Percentiles rank a stretch among this genome's conserved stretches.
Conservation (phyloP, 2,113 vertebrate genomes). For the Melanocharis versteri region DNA sequence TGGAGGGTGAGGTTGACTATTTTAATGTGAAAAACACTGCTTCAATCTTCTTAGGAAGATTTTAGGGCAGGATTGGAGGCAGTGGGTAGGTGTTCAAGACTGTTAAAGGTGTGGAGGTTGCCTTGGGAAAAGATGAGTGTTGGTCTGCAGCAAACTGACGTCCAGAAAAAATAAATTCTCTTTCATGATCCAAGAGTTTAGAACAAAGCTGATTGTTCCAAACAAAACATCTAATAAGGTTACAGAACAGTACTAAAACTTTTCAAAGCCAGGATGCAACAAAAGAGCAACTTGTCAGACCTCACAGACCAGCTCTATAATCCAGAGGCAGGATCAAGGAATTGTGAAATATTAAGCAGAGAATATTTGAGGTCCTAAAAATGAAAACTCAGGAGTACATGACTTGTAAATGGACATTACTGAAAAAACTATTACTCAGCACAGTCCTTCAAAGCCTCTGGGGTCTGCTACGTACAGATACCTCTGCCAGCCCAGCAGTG, state of each 20-base stretch:
- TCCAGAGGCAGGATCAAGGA: not conserved
- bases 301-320: not conserved
- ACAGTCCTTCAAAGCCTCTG: not conserved
- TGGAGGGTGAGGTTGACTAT: not conserved
- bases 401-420: not conserved
- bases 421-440: not conserved
- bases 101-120: not conserved
- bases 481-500: not conserved
- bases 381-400: not conserved
- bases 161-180: not conserved
- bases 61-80: not conserved
- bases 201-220: not conserved
- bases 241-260: not conserved
- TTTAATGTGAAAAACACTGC: not conserved
- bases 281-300: not conserved
- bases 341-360: not conserved
- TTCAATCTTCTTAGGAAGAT: not conserved
- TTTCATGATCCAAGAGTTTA: not conserved
- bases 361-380: not conserved
- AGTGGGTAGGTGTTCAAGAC: not conserved
- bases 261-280: not conserved
- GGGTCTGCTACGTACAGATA: not conserved
- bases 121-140: not conserved
- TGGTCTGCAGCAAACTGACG: not conserved
- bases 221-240: not conserved